phyloP scores from a whole-genome alignment of 2,888 invertebrate genomes.

The Epirrhoe alternata region DNA sequence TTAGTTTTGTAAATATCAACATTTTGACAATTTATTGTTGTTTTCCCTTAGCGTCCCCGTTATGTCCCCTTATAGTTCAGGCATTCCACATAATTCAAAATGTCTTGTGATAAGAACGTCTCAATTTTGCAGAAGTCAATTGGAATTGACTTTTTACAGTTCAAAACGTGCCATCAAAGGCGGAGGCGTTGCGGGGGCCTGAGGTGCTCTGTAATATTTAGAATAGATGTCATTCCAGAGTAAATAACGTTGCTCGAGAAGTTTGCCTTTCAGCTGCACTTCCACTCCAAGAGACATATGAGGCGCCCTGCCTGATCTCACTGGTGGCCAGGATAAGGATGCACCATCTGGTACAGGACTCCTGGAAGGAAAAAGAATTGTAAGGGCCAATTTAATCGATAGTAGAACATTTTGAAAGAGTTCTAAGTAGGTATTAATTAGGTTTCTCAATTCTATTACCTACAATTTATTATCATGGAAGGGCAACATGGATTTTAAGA shows the following conservation, averaged over 20 bases:
- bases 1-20: too few species aligned
- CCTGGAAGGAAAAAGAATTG: slow-evolving; percentile 42
- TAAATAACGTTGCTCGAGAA: slow-evolving; percentile 45
- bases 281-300: slow-evolving; percentile 53
- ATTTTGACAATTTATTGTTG: too few species aligned
- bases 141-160: too few species aligned
- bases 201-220: slow-evolving; percentile 51
- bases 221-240: slow-evolving; percentile 63
- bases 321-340: slow-evolving; percentile 53
- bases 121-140: too few species aligned
- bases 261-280: slow-evolving; percentile 45
- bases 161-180: neutral
- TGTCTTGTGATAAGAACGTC: too few species aligned
- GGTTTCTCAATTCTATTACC: too few species aligned
- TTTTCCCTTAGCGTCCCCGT: too few species aligned
- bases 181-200: slow-evolving; percentile 44
- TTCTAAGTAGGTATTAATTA: too few species aligned
- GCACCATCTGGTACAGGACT: slow-evolving; percentile 53
- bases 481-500: too few species aligned
- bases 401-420: neutral
- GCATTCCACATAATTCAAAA: too few species aligned
- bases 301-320: slow-evolving; percentile 45
- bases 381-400: neutral
- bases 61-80: too few species aligned
- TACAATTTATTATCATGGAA: too few species aligned